Percentiles rank a stretch among this genome's conserved stretches.
These are phyloP conservation scores for Ischnus inquisitorius DNA, from an alignment of 2,888 invertebrate species.

Conservation along the genomic window DNA sequence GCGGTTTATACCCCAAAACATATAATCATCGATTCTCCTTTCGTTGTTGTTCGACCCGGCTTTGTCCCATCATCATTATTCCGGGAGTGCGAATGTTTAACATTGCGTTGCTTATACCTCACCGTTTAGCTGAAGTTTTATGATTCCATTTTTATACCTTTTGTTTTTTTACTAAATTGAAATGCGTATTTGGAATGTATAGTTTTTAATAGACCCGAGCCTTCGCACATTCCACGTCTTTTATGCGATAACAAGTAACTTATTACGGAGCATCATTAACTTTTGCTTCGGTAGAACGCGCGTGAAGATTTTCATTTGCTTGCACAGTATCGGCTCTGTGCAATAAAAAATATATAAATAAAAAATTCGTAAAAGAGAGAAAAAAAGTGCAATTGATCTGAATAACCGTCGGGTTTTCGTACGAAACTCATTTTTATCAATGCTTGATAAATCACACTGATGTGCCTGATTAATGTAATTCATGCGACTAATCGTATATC, in stretches of 20 bases:
- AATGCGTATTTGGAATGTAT: conserved; percentile 23
- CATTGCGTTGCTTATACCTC: conserved; percentile 22
- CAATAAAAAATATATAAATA: not conserved
- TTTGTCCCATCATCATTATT: conserved; percentile 44
- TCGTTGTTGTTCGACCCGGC: conserved; percentile 41
- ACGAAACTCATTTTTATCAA: conserved; percentile 32
- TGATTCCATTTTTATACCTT: conserved; percentile 1
- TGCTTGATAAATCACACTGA: conserved; percentile 48
- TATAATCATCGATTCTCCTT: conserved; percentile 25
- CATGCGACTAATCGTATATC: conserved; percentile 3
- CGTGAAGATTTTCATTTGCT: not conserved
- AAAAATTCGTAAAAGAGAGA: conserved; percentile 2
- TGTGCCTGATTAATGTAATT: conserved; percentile 56
- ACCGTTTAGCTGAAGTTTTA: not conserved
- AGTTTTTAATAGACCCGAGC: conserved; percentile 4
- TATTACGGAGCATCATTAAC: not conserved
- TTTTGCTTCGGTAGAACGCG: not conserved
- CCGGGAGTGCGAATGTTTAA: conserved; percentile 57
- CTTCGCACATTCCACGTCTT: conserved; percentile 20
- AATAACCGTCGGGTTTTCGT: conserved; percentile 15
- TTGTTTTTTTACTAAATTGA: conserved; percentile 12
- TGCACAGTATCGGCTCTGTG: conserved; percentile 17
- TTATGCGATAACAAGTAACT: conserved; percentile 21
- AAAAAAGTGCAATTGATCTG: conserved; percentile 31
- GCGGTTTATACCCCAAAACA: conserved; percentile 18